phyloP scores from a whole-genome alignment of 1,140 invertebrate genomes.

The Papilio polytes region DNA sequence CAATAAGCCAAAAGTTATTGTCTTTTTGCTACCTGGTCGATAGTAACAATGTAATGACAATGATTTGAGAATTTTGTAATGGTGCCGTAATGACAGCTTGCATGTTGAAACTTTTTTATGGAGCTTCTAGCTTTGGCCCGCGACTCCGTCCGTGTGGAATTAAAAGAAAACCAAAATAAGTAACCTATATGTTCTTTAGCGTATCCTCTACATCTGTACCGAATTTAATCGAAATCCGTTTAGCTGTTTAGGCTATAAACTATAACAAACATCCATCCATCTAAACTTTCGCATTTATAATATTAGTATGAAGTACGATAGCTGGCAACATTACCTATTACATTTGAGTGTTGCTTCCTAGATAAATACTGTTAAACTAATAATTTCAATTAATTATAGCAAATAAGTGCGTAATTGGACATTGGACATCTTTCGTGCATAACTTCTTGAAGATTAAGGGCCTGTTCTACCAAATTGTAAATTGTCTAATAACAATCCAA shows the following conservation, averaged over 20 bases:
- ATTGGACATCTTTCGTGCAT: background rate
- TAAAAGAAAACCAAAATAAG: no score
- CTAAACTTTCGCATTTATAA: no score
- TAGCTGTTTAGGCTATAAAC: no score
- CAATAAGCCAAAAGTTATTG: constrained; percentile 39
- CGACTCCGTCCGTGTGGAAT: no score
- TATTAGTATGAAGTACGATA: no score
- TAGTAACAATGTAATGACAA: constrained; percentile 41
- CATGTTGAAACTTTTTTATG: constrained; percentile 23
- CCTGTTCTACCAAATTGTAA: no score
- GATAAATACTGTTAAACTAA: constrained; percentile 14
- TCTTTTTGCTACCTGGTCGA: constrained; percentile 38
- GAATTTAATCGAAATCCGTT: no score
- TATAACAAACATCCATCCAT: no score
- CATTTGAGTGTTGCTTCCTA: constrained; percentile 7
- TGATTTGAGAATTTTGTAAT: constrained; percentile 39
- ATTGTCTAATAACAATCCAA: no score
- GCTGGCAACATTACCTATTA: background rate
- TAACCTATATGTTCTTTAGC: no score
- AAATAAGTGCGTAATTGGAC: background rate
- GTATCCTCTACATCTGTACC: no score
- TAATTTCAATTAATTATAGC: background rate
- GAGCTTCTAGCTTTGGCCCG: no score
- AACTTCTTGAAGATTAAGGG: background rate
- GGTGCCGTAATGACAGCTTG: constrained; percentile 34